These are phyloP conservation scores for Apogon hyalosoma DNA, from an alignment of 2,797 vertebrate genomes.

Conservation along the genomic window DNA sequence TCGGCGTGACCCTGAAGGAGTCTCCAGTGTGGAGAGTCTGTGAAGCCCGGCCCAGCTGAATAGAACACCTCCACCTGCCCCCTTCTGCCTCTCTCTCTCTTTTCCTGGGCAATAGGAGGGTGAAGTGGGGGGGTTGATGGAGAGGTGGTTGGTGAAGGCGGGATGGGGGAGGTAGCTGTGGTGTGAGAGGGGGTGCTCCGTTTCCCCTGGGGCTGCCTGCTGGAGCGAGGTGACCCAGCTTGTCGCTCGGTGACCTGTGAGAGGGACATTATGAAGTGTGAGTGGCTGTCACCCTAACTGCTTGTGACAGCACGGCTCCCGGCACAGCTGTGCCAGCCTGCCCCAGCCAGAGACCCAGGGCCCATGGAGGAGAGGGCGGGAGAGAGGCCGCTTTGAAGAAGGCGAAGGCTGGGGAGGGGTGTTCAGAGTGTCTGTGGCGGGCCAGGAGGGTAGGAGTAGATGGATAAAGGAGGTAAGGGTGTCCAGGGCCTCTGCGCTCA, in stretches of 20 bases:
- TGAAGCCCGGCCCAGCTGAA: constrained; percentile 63
- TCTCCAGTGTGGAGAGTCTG: constrained; percentile 35
- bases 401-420: constrained; percentile 50
- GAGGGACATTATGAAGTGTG: constrained; percentile 99
- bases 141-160: constrained; percentile 24
- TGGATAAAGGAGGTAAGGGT: constrained; percentile 31
- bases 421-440: constrained; percentile 39
- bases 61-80: constrained; percentile 81
- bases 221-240: constrained; percentile 94
- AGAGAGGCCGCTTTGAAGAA: constrained; percentile 74
- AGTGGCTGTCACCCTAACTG: constrained; percentile 96
- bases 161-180: constrained; percentile 12
- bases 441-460: constrained; percentile 40
- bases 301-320: constrained; percentile 95
- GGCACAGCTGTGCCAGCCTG: constrained; percentile 95
- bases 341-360: constrained; percentile 76
- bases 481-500: constrained; percentile 36
- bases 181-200: constrained; percentile 58
- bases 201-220: constrained; percentile 83
- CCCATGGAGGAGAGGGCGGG: constrained; percentile 82
- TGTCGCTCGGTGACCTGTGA: constrained; percentile 99
- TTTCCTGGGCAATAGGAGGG: constrained; percentile 61
- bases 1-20: constrained; percentile 42
- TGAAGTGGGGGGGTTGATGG: constrained; percentile 32
- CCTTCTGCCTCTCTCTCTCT: constrained; percentile 52